These are phyloP conservation scores for Picus viridis DNA, from an alignment of 2,797 vertebrate genomes.

Conservation along the genomic window DNA sequence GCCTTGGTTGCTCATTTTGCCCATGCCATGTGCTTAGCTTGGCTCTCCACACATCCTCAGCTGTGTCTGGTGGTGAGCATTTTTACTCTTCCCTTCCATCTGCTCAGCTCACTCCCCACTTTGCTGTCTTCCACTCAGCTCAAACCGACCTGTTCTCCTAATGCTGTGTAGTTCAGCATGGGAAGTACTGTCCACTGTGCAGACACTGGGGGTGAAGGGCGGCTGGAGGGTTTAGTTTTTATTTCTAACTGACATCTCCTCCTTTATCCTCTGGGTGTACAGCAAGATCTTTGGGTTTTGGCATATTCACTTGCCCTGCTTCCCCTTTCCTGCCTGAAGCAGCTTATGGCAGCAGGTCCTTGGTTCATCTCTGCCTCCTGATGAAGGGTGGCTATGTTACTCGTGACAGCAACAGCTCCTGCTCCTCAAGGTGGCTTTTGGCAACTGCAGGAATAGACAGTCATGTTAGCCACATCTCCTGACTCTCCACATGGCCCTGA, in stretches of 20 bases:
- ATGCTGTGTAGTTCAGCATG: background rate
- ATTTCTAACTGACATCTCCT: background rate
- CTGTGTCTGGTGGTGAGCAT: background rate
- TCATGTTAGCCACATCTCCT: background rate
- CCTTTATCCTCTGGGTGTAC: constrained; percentile 1
- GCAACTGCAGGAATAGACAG: constrained; percentile 39
- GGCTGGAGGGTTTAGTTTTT: background rate
- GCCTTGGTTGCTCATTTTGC: constrained; percentile 31
- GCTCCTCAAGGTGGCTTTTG: constrained; percentile 54
- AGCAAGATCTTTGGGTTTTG: constrained; percentile 23
- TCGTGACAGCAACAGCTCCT: constrained; percentile 14
- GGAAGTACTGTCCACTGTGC: background rate
- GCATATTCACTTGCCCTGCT: constrained; percentile 12
- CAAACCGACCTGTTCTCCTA: background rate
- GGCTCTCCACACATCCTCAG: constrained; percentile 4
- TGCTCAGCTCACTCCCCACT: background rate
- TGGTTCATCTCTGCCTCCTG: constrained; percentile 38
- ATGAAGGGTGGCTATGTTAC: constrained; percentile 20
- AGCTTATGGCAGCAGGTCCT: constrained; percentile 46
- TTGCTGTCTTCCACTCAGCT: background rate
- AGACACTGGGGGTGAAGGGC: background rate
- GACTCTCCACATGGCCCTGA: background rate
- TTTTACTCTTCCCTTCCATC: constrained; percentile 13
- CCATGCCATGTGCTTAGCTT: constrained; percentile 21
- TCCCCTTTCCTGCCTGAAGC: constrained; percentile 43